These are phyloP conservation scores for Heteropelma amictum DNA, from an alignment of 2,888 invertebrate genomes.

Conservation along the genomic window DNA sequence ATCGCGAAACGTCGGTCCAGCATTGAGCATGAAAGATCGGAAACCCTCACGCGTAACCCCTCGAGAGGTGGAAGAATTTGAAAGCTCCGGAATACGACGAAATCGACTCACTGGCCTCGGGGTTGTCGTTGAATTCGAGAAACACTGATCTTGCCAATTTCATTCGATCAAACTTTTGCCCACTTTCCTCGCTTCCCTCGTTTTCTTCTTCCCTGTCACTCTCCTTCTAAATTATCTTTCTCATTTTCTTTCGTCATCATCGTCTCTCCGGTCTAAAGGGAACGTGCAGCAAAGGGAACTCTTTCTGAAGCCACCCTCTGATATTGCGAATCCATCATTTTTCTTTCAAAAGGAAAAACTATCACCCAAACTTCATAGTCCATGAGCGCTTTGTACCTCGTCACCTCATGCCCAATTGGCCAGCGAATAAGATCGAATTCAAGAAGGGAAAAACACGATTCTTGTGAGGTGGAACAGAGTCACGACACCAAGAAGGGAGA, in stretches of 20 bases:
- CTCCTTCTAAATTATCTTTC: background rate
- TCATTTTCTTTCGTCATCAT: no score
- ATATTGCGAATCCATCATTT: background rate
- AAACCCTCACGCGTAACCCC: slow-evolving; percentile 3
- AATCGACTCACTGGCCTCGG: slow-evolving; percentile 58
- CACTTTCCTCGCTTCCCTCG: background rate
- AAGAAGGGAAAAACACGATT: no score
- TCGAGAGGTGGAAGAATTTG: slow-evolving; percentile 5
- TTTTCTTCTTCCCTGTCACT: background rate
- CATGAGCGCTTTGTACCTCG: no score
- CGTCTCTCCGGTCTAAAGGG: background rate
- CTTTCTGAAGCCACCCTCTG: background rate
- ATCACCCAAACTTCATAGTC: background rate
- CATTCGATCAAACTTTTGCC: slow-evolving; percentile 23
- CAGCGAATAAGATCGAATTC: no score
- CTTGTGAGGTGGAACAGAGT: no score
- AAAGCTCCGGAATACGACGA: slow-evolving; percentile 44
- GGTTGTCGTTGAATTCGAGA: slow-evolving; percentile 60
- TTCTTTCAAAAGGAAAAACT: background rate
- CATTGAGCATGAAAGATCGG: slow-evolving; percentile 23
- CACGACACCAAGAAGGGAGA: no score
- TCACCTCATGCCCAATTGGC: no score
- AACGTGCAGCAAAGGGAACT: background rate
- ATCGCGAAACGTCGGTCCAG: slow-evolving; percentile 22
- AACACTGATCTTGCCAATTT: slow-evolving; percentile 50